Conservation (phyloP, 2,113 vertebrate genomes). For the Trichomycterus rosablanca region DNA sequence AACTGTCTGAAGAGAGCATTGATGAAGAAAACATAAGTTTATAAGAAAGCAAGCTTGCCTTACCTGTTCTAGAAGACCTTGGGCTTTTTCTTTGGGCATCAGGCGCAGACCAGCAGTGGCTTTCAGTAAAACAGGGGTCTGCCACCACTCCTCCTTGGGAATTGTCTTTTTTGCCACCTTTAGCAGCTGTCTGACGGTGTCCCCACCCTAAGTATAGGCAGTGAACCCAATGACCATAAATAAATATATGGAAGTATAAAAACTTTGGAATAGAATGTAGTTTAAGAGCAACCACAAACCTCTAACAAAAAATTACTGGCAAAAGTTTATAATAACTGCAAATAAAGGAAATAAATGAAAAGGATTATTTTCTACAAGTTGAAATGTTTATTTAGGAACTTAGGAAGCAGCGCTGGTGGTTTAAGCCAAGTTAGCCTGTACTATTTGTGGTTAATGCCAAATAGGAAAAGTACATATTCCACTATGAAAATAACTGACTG, state of each 20-base stretch:
- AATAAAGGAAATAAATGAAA: not conserved
- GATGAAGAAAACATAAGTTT: not conserved
- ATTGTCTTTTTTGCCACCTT: constrained; percentile 84
- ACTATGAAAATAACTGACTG: constrained; percentile 13
- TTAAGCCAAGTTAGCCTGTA: not conserved
- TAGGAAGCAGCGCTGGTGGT: not conserved
- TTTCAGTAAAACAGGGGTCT: constrained; percentile 89
- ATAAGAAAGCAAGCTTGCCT: constrained; percentile 48
- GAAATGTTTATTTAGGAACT: not conserved
- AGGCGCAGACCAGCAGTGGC: constrained; percentile 91
- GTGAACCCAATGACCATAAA: not conserved
- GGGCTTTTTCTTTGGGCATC: constrained; percentile 82
- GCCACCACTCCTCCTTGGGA: constrained; percentile 82
- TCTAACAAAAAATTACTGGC: too few species aligned
- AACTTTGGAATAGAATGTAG: too few species aligned
- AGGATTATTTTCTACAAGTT: not conserved
- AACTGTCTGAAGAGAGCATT: constrained; percentile 54
- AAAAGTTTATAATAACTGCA: too few species aligned
- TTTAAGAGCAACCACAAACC: too few species aligned
- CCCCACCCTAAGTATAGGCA: constrained; percentile 73
- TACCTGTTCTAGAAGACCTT: constrained; percentile 83
- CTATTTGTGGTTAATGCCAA: constrained; percentile 42
- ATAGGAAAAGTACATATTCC: constrained; percentile 22
- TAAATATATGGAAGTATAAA: not conserved
- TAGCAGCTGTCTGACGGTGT: constrained; percentile 79